Evolutionary conservation across 2,113 vertebrate species (phyloP).

Genomic region (Erythrocercus mccallii): DNA sequence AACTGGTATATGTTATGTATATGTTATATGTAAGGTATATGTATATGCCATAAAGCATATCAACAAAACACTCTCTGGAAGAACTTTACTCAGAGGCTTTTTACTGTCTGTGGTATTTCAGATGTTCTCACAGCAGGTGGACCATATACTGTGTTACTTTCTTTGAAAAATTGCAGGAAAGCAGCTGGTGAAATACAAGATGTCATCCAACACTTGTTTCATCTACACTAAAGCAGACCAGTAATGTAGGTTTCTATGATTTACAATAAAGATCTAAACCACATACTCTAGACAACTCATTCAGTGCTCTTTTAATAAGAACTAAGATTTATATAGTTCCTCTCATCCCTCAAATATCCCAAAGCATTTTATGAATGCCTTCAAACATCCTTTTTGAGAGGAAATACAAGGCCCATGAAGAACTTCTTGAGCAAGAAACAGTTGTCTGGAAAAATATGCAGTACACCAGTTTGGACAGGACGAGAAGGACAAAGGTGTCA

Average conservation of each 20-base stretch:
- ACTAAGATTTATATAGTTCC: neutral
- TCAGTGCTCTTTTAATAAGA: constrained; percentile 14
- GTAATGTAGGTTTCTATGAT: constrained; percentile 27
- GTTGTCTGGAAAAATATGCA: neutral
- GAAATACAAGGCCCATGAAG: neutral
- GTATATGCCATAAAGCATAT: neutral
- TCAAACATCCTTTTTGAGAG: neutral
- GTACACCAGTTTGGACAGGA: neutral
- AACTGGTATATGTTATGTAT: neutral
- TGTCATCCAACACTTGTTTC: constrained; percentile 25
- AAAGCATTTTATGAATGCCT: neutral
- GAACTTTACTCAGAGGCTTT: constrained; percentile 32
- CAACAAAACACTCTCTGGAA: neutral
- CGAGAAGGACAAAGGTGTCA: neutral
- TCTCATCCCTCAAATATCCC: neutral
- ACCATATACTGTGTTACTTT: constrained; percentile 18
- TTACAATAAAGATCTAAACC: neutral
- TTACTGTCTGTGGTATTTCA: constrained; percentile 21
- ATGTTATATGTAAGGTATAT: neutral
- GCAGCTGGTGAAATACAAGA: constrained; percentile 38
- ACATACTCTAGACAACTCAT: constrained; percentile 1
- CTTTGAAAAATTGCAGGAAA: constrained; percentile 30
- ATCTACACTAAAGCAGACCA: constrained; percentile 10
- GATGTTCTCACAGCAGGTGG: constrained; percentile 36
- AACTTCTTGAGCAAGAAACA: neutral